Percentiles rank a stretch among this genome's conserved stretches.
Evolutionary conservation across 1,140 invertebrate species (phyloP).

Genomic region (Dendrolimus kikuchii): DNA sequence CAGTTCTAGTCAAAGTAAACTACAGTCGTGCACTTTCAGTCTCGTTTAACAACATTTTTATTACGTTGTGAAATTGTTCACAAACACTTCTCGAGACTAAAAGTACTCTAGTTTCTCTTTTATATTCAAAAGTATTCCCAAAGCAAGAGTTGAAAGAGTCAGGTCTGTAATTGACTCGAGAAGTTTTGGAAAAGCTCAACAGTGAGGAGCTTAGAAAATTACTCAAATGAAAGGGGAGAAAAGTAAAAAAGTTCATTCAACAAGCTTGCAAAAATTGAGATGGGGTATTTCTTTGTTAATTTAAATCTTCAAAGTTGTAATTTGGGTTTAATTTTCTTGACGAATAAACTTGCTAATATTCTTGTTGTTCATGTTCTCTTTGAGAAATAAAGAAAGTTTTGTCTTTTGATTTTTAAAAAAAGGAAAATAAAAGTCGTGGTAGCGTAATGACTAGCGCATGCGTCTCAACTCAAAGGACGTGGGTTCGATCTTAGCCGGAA

Average conservation of each 20-base stretch:
- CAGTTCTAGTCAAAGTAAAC: too few species aligned
- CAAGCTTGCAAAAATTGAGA: too few species aligned
- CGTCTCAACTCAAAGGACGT: too few species aligned
- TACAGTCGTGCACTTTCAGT: too few species aligned
- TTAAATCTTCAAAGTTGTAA: conserved; percentile 3
- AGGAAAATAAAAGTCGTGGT: too few species aligned
- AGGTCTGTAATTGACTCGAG: conserved; percentile 9
- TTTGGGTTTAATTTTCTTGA: conserved; percentile 5
- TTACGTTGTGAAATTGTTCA: too few species aligned
- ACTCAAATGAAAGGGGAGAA: conserved; percentile 11
- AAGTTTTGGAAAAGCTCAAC: conserved; percentile 1
- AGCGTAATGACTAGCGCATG: too few species aligned
- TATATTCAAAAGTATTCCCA: conserved; percentile 3
- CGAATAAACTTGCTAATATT: neutral
- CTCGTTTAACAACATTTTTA: too few species aligned
- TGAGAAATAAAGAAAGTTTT: too few species aligned
- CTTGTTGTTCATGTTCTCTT: too few species aligned
- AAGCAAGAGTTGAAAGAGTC: conserved; percentile 3
- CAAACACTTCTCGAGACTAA: neutral
- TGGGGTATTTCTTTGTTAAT: neutral
- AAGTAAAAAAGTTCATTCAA: neutral
- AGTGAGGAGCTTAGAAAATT: conserved; percentile 9
- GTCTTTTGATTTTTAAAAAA: too few species aligned
- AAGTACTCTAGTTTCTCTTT: conserved; percentile 3
- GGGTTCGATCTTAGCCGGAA: too few species aligned